Conservation (phyloP, 2,113 vertebrate species). For the Zeus faber region DNA sequence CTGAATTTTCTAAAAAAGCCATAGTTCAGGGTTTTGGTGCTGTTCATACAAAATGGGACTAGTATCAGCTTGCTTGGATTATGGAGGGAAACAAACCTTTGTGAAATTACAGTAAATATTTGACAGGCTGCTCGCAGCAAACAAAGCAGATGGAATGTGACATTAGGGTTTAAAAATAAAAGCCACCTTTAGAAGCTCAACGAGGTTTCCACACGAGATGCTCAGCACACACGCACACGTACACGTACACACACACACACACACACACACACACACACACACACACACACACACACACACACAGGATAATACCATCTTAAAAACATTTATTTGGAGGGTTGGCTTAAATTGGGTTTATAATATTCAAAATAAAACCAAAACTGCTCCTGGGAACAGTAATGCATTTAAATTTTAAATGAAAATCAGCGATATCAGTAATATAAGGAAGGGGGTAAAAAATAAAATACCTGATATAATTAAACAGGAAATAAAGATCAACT, state of each 20-base stretch:
- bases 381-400: constrained; percentile 29
- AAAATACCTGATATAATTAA: too few relatives aligned
- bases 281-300: constrained; percentile 18
- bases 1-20: too few relatives aligned
- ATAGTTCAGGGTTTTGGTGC: constrained; percentile 18
- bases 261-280: neutral
- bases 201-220: constrained; percentile 19
- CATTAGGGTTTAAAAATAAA: constrained; percentile 59
- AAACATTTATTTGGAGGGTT: constrained; percentile 21
- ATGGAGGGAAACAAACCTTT: constrained; percentile 61
- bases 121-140: constrained; percentile 57
- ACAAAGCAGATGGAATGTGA: constrained; percentile 51
- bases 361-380: constrained; percentile 41
- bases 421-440: too few relatives aligned
- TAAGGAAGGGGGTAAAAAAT: too few relatives aligned
- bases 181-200: constrained; percentile 56
- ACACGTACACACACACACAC: constrained; percentile 10
- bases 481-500: too few relatives aligned
- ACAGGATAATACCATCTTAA: constrained; percentile 26
- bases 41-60: constrained; percentile 19
- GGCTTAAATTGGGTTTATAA: constrained; percentile 42
- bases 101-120: constrained; percentile 71
- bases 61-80: constrained; percentile 41
- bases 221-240: constrained; percentile 3
- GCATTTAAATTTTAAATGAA: constrained; percentile 21